Evolutionary conservation across 2,797 vertebrate species (phyloP).

Genomic region (Cephalopachus bancanus): DNA sequence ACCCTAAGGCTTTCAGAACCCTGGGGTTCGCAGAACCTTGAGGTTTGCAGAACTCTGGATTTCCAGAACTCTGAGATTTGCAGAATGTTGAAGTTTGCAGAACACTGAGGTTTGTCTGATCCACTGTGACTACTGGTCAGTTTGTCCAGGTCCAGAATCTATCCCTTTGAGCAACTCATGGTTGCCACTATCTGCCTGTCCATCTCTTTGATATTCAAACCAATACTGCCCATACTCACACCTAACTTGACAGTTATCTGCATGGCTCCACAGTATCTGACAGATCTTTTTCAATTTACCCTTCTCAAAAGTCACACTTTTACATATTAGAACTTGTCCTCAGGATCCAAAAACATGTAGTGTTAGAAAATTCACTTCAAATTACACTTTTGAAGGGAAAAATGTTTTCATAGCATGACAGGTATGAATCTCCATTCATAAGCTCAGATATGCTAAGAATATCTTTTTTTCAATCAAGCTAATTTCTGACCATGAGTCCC

Average conservation of each 20-base stretch:
- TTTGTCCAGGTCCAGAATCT: background rate
- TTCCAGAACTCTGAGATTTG: no score
- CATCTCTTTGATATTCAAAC: background rate
- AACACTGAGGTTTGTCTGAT: background rate
- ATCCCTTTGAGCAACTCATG: background rate
- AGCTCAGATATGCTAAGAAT: background rate
- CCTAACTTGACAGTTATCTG: background rate
- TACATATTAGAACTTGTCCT: background rate
- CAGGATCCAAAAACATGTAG: background rate
- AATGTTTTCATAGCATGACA: background rate
- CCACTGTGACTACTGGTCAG: background rate
- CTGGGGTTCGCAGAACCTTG: no score
- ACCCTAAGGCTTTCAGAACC: no score
- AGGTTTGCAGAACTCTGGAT: no score
- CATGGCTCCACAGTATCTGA: background rate
- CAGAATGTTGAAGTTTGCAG: background rate
- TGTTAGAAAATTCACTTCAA: background rate
- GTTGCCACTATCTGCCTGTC: no score
- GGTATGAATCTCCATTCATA: background rate
- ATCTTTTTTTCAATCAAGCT: background rate
- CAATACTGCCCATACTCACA: background rate
- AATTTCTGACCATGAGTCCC: background rate
- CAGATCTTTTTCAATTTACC: background rate
- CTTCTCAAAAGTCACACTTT: conserved; percentile 32
- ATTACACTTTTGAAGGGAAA: background rate